Conservation (phyloP, 2,797 vertebrate genomes). For the Okamejei kenojei region DNA sequence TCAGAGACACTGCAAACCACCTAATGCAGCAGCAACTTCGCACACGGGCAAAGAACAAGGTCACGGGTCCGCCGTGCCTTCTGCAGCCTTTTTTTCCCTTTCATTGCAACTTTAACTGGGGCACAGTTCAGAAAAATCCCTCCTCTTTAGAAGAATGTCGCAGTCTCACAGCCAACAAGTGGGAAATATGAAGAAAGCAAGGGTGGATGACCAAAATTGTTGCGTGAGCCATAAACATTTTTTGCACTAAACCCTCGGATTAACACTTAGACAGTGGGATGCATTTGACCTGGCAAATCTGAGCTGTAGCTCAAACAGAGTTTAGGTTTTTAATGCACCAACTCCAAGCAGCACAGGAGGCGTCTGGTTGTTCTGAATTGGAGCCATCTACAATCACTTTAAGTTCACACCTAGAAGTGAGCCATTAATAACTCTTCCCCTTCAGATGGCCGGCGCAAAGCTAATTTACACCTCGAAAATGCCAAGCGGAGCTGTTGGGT, state of each 20-base stretch:
- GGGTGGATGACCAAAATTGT: not conserved
- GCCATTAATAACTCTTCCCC: constrained; percentile 1
- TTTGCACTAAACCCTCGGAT: not conserved
- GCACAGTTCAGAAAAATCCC: not conserved
- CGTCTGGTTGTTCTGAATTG: not conserved
- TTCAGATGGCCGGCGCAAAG: not conserved
- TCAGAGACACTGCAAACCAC: not conserved
- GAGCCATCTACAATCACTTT: not conserved
- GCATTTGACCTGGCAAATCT: not conserved
- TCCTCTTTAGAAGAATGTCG: not conserved
- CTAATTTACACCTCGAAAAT: not conserved
- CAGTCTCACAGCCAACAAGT: not conserved
- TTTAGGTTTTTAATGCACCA: not conserved
- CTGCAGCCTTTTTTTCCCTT: not conserved
- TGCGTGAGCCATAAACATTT: not conserved
- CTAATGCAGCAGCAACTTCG: not conserved
- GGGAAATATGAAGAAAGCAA: not conserved
- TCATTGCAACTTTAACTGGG: not conserved
- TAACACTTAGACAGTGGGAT: not conserved
- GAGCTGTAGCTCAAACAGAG: not conserved
- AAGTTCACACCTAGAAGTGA: constrained; percentile 7
- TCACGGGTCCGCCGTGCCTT: not conserved
- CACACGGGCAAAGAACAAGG: not conserved
- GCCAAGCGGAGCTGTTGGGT: not conserved
- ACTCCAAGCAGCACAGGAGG: not conserved